phyloP scores from a whole-genome alignment of 2,797 vertebrate genomes.

The Lacerta agilis region DNA sequence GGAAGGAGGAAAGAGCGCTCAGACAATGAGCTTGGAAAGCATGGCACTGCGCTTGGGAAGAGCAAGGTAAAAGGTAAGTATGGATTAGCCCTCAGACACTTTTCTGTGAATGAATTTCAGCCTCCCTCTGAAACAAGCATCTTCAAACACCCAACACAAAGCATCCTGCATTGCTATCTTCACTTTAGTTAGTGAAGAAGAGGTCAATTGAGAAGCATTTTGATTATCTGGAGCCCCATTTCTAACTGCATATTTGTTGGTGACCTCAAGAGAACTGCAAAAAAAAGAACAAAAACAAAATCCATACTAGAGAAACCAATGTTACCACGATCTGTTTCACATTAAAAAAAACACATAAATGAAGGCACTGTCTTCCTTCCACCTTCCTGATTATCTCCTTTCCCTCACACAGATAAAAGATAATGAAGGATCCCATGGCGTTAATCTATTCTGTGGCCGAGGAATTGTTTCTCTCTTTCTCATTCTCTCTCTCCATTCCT shows the following conservation, averaged over 20 bases:
- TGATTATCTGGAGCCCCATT: neutral
- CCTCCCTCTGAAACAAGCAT: conserved; percentile 32
- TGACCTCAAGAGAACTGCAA: conserved; percentile 40
- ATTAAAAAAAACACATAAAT: conserved; percentile 38
- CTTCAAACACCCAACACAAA: neutral
- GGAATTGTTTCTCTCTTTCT: conserved; percentile 24
- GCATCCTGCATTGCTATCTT: neutral
- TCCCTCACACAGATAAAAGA: neutral
- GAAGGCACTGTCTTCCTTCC: rapidly evolving
- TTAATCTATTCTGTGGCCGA: conserved; percentile 3
- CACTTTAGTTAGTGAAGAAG: neutral
- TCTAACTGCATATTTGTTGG: conserved; percentile 36
- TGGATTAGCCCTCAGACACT: neutral
- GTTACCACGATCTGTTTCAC: conserved; percentile 36
- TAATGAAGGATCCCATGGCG: neutral
- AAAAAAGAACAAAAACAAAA: neutral
- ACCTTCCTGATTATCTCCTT: conserved; percentile 11
- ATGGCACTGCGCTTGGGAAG: too few species aligned
- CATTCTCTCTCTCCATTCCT: conserved; percentile 7
- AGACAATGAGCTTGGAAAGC: too few species aligned
- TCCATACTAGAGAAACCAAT: neutral
- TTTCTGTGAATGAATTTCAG: conserved; percentile 21
- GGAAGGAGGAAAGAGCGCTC: too few species aligned
- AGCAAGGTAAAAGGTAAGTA: too few species aligned
- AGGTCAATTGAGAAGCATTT: conserved; percentile 43